Evolutionary conservation across 2,888 invertebrate species (phyloP).

Genomic region (Athalia circularis): DNA sequence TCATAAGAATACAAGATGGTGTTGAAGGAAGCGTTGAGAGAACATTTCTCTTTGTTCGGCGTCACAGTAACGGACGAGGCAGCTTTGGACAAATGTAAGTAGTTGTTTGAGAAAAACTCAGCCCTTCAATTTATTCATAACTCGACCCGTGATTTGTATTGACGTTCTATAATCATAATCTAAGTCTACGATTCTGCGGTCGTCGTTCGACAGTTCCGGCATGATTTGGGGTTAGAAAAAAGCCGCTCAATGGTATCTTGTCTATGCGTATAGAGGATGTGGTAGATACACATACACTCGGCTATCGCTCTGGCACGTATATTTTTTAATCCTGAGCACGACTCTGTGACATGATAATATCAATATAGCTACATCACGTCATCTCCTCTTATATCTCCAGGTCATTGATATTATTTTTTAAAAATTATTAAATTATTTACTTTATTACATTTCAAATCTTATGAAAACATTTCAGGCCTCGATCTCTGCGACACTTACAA

Average conservation of each 20-base stretch:
- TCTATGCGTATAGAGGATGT: no score
- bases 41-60: constrained; percentile 62
- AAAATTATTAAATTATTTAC: background rate
- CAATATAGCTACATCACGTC: no score
- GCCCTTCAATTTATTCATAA: background rate
- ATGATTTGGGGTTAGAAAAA: background rate
- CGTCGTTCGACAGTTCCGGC: background rate
- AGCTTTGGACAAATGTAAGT: constrained; percentile 67
- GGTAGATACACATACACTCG: no score
- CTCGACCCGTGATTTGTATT: background rate
- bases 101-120: background rate
- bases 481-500: constrained; percentile 63
- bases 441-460: background rate
- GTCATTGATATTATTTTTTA: background rate
- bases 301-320: no score
- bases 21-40: constrained; percentile 58
- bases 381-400: background rate
- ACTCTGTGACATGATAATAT: no score
- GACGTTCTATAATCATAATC: background rate
- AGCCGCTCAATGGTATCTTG: no score
- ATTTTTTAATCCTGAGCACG: no score
- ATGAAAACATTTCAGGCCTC: constrained; percentile 58
- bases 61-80: constrained; percentile 56
- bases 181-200: background rate
- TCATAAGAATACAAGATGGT: constrained; percentile 61